Percentiles rank a stretch among this genome's conserved stretches.
Conservation (phyloP, 2,113 vertebrate species). For the Mystacornis crossleyi region DNA sequence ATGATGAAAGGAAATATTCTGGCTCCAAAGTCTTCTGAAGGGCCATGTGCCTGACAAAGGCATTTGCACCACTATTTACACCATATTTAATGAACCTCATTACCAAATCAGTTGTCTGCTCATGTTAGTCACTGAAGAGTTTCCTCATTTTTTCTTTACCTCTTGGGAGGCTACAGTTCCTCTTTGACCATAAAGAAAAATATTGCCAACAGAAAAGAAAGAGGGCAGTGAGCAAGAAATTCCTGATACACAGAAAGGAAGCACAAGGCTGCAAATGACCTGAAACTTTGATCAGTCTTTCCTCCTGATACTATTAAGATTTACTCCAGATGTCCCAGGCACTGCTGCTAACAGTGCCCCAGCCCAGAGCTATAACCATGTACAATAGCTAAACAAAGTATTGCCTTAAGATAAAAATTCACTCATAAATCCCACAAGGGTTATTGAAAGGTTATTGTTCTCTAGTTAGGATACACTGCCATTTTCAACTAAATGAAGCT, state of each 20-base stretch:
- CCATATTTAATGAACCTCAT: slow-evolving; percentile 36
- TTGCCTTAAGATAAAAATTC: background rate
- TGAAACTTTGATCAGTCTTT: background rate
- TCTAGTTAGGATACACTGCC: background rate
- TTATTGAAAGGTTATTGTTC: background rate
- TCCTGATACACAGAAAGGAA: background rate
- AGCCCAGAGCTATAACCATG: background rate
- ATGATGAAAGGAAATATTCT: slow-evolving; percentile 56
- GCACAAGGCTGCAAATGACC: background rate
- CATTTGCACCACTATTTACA: slow-evolving; percentile 40
- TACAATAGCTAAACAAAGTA: background rate
- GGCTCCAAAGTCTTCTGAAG: slow-evolving; percentile 39
- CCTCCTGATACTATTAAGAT: background rate
- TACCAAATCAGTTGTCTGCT: slow-evolving; percentile 4
- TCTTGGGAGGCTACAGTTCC: background rate
- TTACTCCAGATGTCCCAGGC: background rate
- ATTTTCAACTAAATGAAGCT: background rate
- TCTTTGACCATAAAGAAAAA: background rate
- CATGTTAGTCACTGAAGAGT: background rate
- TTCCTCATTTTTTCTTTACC: background rate
- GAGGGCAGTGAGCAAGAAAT: background rate
- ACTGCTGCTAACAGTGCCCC: background rate
- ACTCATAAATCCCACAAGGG: background rate
- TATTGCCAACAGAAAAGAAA: background rate
- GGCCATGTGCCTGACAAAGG: slow-evolving; percentile 51